Conservation (phyloP, 2,888 invertebrate species). For the Halocaridina rubra region DNA sequence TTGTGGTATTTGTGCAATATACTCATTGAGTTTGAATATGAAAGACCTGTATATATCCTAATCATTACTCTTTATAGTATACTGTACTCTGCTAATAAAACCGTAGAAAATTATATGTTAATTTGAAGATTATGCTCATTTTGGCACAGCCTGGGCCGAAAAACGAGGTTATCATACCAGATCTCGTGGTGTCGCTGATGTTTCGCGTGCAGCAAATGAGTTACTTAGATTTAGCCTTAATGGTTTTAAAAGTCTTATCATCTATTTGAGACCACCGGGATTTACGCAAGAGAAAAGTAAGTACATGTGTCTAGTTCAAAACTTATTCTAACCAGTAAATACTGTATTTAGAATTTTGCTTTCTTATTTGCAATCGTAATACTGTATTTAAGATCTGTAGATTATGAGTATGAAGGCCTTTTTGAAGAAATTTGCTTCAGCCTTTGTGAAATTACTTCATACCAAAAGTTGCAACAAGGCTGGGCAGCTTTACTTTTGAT, state of each 20-base stretch:
- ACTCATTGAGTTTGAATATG: background rate
- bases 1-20: background rate
- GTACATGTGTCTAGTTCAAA: background rate
- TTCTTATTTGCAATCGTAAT: too few species aligned
- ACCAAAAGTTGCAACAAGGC: too few species aligned
- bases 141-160: slow-evolving; percentile 55
- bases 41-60: background rate
- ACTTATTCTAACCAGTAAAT: too few species aligned
- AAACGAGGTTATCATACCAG: slow-evolving; percentile 40
- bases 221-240: slow-evolving; percentile 48
- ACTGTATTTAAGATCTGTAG: too few species aligned
- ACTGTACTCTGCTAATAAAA: too few species aligned
- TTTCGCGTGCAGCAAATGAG: slow-evolving; percentile 55
- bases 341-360: too few species aligned
- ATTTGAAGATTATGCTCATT: background rate
- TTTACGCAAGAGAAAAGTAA: slow-evolving; percentile 26
- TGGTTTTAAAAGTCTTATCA: slow-evolving; percentile 40
- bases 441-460: too few species aligned
- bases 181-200: slow-evolving; percentile 42
- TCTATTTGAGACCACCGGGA: slow-evolving; percentile 32
- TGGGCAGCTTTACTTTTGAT: too few species aligned
- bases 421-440: too few species aligned
- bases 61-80: background rate
- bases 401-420: too few species aligned
- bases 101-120: too few species aligned